Percentiles rank a stretch among this genome's conserved stretches.
phyloP scores from a whole-genome alignment of 2,888 invertebrate genomes.

The Galerucella pusilla region DNA sequence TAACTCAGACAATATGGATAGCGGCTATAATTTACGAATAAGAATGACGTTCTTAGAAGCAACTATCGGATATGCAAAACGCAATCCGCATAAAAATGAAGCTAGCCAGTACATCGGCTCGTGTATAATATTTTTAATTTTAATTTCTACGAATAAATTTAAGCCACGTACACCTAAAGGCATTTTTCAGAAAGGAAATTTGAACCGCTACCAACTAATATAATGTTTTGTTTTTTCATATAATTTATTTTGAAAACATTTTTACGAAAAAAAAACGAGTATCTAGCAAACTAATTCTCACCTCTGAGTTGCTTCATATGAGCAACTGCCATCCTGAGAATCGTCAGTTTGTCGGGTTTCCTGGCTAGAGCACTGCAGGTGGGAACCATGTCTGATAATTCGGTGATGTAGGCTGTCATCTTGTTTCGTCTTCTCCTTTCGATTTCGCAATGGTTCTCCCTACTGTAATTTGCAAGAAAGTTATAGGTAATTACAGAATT shows the following conservation, averaged over 20 bases:
- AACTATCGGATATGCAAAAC: constrained; percentile 60
- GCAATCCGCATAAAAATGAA: constrained; percentile 57
- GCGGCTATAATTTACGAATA: constrained; percentile 43
- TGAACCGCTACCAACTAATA: constrained; percentile 17
- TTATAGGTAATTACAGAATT: constrained; percentile 59
- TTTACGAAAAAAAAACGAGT: background rate
- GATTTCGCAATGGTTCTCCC: constrained; percentile 99
- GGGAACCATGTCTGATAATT: constrained; percentile 99
- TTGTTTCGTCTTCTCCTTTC: constrained; percentile 98
- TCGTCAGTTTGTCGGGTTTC: constrained; percentile 99
- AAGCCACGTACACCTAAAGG: constrained; percentile 40
- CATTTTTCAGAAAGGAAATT: constrained; percentile 34
- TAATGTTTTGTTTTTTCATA: constrained; percentile 1
- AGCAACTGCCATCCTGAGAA: constrained; percentile 98
- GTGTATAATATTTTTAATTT: constrained; percentile 52
- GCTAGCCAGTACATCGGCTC: constrained; percentile 52
- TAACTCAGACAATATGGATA: constrained; percentile 40
- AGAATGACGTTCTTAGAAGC: constrained; percentile 55
- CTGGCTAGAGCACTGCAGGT: constrained; percentile 97
- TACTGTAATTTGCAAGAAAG: constrained; percentile 71
- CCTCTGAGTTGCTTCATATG: constrained; percentile 99
- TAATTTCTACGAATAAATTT: constrained; percentile 44
- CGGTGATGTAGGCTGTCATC: constrained; percentile 99
- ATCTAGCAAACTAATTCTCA: constrained; percentile 62
- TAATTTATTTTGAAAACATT: no score